Base-by-base conservation (phyloP, 2,797 vertebrate genomes). In the Hephaestus fuliginosus region DNA sequence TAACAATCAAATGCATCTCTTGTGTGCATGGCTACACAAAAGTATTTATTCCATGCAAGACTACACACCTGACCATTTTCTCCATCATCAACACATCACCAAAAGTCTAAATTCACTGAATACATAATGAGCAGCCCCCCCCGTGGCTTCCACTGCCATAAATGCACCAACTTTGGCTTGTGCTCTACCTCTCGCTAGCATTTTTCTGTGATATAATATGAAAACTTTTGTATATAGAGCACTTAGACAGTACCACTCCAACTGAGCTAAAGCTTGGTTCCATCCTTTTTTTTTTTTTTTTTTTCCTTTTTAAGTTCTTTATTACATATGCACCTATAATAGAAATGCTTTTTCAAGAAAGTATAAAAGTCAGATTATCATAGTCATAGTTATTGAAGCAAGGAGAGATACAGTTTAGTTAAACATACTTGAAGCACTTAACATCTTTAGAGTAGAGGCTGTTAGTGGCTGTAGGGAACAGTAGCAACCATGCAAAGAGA, bases 1-100 rank as follows among this genome's bases (percentile, higher is more conserved):
- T 66, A 80, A 71, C 78, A 84, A 77, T 71, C 60, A 86, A 83
- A 80, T 52, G 60, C 43, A 76, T 66, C 77, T 81, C 7, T 77
- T 77, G 43, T 55, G 71, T 73, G 78, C 80, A 80, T 85, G 74
- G 53, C 44, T 73, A 12, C 39, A 80, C 55, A 44, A 74, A 7
- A 9, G 58, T 14, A 49, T 82, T 68, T 74, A 70, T 66, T 64
- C 62, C 76, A 74, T 13, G 53, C 63, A 63, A 68, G 60, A 75
- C 62, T 44, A 69, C 74, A 82, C 52, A 80, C 76, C 57, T 67
- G 17, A 78, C 17, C 62, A 53, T 66, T 78, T 82, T 64, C 30
- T 33, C 30, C 57, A 49, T 79, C 67, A 76, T 44, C 2, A 15
- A 25, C 52, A 49, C 41, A 63, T 33, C 62, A 70, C 9, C 61